A percentile compares a stretch with the other conserved stretches of the same genome.
phyloP scores from a whole-genome alignment of 2,888 invertebrate species.

The Tryphoninae sp. region DNA sequence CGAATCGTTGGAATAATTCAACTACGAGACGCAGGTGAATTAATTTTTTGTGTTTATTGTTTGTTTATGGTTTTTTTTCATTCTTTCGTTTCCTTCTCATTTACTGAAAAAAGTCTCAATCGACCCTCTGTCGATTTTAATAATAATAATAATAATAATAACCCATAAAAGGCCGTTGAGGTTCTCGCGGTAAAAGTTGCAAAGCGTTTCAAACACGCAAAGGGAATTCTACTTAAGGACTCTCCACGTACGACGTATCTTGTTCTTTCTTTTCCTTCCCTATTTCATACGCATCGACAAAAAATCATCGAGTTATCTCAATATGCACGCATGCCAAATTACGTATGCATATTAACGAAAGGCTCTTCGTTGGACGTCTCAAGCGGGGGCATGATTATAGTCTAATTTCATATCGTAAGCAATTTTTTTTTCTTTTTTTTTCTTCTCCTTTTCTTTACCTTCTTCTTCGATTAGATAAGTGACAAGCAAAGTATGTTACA shows the following conservation, averaged over 20 bases:
- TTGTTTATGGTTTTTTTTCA: conserved; percentile 3
- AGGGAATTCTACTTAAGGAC: conserved; percentile 3
- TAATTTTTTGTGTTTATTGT: background rate
- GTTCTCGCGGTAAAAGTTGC: conserved; percentile 29
- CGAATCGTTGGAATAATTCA: conserved; percentile 14
- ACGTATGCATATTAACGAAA: background rate
- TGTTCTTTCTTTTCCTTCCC: conserved; percentile 9
- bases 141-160: conserved; percentile 41
- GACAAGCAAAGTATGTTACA: conserved; percentile 60
- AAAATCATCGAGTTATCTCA: background rate
- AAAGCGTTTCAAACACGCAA: conserved; percentile 46
- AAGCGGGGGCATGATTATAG: conserved; percentile 52
- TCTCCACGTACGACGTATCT: conserved; percentile 9
- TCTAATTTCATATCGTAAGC: conserved; percentile 39
- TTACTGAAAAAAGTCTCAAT: conserved; percentile 46
- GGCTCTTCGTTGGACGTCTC: conserved; percentile 6
- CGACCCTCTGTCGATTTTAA: conserved; percentile 36
- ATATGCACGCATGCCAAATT: background rate
- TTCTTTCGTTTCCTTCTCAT: background rate
- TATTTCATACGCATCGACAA: background rate
- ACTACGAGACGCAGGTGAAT: conserved; percentile 15
- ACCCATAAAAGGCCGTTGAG: conserved; percentile 34
- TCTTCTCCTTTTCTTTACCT: conserved; percentile 12
- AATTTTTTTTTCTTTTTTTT: background rate
- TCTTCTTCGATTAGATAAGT: conserved; percentile 36